These are phyloP conservation scores for Crypturellus undulatus DNA, from an alignment of 2,113 vertebrate genomes.

Conservation along the genomic window DNA sequence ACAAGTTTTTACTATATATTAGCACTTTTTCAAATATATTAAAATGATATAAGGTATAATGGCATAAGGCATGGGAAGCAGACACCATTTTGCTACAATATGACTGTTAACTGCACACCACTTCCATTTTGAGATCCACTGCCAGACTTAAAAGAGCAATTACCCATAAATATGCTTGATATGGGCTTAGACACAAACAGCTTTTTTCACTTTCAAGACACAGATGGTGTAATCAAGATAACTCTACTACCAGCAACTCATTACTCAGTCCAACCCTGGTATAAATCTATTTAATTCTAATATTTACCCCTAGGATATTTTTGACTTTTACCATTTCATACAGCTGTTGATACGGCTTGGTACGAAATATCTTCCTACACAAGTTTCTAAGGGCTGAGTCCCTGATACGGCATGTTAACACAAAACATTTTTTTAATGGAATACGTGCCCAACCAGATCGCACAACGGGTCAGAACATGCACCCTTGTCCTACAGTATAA, in stretches of 20 bases:
- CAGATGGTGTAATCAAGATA: not conserved
- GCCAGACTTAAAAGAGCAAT: not conserved
- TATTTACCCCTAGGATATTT: not conserved
- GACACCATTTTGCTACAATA: not conserved
- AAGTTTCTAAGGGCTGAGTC: not conserved
- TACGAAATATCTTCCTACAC: not conserved
- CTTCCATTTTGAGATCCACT: not conserved
- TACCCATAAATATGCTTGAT: conserved; percentile 5
- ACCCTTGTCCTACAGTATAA: not conserved
- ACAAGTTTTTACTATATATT: not conserved
- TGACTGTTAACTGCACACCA: not conserved
- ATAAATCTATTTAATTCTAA: not conserved
- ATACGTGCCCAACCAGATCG: not conserved
- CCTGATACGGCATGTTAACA: not conserved
- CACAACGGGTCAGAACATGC: not conserved
- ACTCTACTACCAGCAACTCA: not conserved
- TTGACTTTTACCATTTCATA: not conserved
- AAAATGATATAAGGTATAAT: not conserved
- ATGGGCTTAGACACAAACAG: not conserved
- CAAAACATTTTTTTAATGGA: not conserved
- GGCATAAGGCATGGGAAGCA: not conserved
- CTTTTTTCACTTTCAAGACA: not conserved
- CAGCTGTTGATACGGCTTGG: not conserved
- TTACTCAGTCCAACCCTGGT: not conserved
- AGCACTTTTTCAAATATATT: not conserved